phyloP scores from a whole-genome alignment of 64 coral and sea anemone genomes.

The Porites australiensis region DNA sequence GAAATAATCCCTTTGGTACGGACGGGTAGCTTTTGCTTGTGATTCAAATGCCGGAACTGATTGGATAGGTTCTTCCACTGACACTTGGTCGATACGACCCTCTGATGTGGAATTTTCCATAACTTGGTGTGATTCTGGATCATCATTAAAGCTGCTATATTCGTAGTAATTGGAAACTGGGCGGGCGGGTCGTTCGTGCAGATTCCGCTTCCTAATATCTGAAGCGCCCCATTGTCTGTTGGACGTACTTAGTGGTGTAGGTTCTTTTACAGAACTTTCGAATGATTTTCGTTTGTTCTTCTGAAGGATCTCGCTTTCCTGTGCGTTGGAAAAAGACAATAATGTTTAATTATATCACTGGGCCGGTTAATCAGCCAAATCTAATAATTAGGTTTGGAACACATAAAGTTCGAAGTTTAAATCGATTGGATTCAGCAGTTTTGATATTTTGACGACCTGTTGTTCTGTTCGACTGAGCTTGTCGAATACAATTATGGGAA shows the following conservation, averaged over 20 bases:
- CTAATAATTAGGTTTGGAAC: no score
- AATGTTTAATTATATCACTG: neutral
- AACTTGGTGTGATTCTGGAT: neutral
- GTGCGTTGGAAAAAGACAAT: neutral
- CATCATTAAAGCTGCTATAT: conserved; percentile 51
- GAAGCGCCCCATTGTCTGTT: neutral
- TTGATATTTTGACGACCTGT: no score
- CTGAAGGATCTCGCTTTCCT: conserved; percentile 71
- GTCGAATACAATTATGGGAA: no score
- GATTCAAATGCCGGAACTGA: neutral
- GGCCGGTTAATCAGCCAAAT: neutral
- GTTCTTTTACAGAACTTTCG: conserved; percentile 16
- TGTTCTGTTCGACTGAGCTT: no score
- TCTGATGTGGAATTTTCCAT: neutral
- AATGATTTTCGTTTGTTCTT: conserved; percentile 64
- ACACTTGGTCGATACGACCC: neutral
- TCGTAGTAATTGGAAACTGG: conserved; percentile 67
- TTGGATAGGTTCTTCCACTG: neutral
- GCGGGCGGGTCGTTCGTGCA: conserved; percentile 17
- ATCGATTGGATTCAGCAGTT: no score
- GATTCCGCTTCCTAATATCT: neutral
- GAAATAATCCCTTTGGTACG: neutral
- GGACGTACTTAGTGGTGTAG: conserved; percentile 50
- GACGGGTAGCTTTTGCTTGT: neutral
- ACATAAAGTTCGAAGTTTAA: no score